These are phyloP conservation scores for Albula glossodonta DNA, from an alignment of 2,113 vertebrate genomes.

Conservation along the genomic window DNA sequence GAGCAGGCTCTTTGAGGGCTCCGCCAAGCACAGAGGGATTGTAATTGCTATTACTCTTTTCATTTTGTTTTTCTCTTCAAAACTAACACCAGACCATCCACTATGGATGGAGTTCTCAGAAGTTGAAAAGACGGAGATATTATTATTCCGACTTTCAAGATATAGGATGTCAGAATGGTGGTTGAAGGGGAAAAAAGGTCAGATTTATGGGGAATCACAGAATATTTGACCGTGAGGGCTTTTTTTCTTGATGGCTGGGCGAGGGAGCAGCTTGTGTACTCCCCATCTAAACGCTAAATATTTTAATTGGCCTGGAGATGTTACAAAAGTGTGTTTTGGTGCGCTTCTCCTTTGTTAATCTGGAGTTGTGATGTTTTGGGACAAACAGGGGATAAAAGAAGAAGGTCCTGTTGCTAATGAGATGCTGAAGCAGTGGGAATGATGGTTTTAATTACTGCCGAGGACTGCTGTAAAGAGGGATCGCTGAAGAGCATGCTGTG, in stretches of 20 bases:
- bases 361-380: constrained; percentile 77
- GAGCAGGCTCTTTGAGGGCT: background rate
- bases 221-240: background rate
- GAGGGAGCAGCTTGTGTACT: constrained; percentile 13
- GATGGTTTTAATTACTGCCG: constrained; percentile 97
- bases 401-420: constrained; percentile 90
- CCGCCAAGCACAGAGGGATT: background rate
- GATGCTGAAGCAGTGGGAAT: constrained; percentile 89
- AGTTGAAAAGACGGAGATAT: background rate
- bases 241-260: constrained; percentile 5
- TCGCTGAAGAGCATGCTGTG: constrained; percentile 81
- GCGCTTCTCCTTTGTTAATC: constrained; percentile 50
- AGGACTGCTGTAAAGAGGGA: constrained; percentile 81
- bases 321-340: constrained; percentile 45
- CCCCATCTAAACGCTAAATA: constrained; percentile 42
- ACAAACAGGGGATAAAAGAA: constrained; percentile 90
- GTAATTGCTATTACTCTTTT: background rate
- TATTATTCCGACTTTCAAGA: constrained; percentile 19
- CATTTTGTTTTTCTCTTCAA: constrained; percentile 13
- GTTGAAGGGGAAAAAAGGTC: background rate
- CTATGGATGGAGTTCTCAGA: background rate
- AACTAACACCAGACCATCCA: background rate
- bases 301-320: constrained; percentile 50
- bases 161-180: background rate
- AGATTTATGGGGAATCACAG: constrained; percentile 7